These are phyloP conservation scores for Polypedilum pembai DNA, from an alignment of 1,140 invertebrate species.

Conservation along the genomic window DNA sequence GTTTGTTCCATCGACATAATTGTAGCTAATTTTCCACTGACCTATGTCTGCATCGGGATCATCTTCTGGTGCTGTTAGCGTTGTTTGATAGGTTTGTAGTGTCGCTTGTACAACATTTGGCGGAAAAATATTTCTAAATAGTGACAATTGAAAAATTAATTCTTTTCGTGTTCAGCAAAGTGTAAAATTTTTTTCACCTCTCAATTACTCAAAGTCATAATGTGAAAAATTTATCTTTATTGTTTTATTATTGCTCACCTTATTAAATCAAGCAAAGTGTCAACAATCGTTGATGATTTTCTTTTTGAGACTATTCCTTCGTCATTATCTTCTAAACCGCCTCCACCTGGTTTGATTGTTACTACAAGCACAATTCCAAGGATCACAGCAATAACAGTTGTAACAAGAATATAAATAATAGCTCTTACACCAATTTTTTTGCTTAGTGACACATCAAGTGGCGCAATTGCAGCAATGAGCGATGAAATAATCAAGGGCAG, in stretches of 20 bases:
- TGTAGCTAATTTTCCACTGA: constrained; percentile 49
- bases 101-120: constrained; percentile 67
- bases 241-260: constrained; percentile 42
- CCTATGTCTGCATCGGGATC: constrained; percentile 36
- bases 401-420: constrained; percentile 66
- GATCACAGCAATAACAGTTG: constrained; percentile 66
- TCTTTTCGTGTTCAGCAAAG: too few species aligned
- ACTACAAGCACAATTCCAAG: constrained; percentile 65
- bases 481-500: too few species aligned
- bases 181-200: constrained; percentile 35
- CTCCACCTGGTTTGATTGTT: constrained; percentile 60
- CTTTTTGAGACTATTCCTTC: constrained; percentile 9
- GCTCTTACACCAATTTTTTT: constrained; percentile 59
- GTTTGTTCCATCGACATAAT: constrained; percentile 53
- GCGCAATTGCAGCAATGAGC: constrained; percentile 57
- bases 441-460: constrained; percentile 56
- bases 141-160: too few species aligned
- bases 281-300: constrained; percentile 61
- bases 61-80: constrained; percentile 38
- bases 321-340: constrained; percentile 35
- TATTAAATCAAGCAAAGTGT: constrained; percentile 76
- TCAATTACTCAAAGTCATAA: not conserved
- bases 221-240: too few species aligned
- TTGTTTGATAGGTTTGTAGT: constrained; percentile 44
- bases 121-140: constrained; percentile 58